Evolutionary conservation across 2,888 invertebrate genomes (phyloP).

Genomic region (Diachrysia chrysitis): DNA sequence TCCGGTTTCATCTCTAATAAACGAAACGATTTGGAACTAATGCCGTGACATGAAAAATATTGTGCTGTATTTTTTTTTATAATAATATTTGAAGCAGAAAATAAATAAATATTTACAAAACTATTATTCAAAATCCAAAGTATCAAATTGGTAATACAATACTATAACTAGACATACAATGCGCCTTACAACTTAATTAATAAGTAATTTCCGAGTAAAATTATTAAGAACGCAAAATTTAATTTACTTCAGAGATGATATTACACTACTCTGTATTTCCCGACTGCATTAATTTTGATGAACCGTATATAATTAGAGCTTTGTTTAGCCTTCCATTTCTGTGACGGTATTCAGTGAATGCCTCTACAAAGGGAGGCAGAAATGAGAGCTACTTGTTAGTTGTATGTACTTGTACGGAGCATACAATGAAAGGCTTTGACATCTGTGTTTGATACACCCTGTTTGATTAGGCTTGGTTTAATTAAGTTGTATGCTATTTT

Average conservation of each 20-base stretch:
- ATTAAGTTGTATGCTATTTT: not conserved
- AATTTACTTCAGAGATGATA: not conserved
- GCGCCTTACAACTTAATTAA: too few relatives aligned
- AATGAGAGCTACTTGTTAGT: not conserved
- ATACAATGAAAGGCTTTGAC: conserved; percentile 3
- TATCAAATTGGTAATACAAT: too few relatives aligned
- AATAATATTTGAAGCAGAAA: too few relatives aligned
- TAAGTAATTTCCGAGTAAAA: too few relatives aligned
- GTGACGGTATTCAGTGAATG: not conserved
- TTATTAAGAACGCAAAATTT: not conserved
- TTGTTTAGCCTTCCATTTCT: not conserved
- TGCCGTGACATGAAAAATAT: too few relatives aligned
- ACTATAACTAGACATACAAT: too few relatives aligned
- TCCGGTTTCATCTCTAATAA: too few relatives aligned
- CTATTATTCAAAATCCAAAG: too few relatives aligned
- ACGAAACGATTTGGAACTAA: too few relatives aligned
- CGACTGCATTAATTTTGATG: conserved; percentile 6
- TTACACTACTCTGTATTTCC: not conserved
- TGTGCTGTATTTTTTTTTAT: too few relatives aligned
- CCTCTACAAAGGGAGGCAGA: not conserved
- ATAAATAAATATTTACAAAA: too few relatives aligned
- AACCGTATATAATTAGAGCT: not conserved
- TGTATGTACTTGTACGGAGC: not conserved
- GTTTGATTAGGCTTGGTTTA: not conserved
- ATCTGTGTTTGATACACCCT: not conserved